These are phyloP conservation scores for Enoplosus armatus DNA, from an alignment of 2,797 vertebrate species.

Conservation along the genomic window DNA sequence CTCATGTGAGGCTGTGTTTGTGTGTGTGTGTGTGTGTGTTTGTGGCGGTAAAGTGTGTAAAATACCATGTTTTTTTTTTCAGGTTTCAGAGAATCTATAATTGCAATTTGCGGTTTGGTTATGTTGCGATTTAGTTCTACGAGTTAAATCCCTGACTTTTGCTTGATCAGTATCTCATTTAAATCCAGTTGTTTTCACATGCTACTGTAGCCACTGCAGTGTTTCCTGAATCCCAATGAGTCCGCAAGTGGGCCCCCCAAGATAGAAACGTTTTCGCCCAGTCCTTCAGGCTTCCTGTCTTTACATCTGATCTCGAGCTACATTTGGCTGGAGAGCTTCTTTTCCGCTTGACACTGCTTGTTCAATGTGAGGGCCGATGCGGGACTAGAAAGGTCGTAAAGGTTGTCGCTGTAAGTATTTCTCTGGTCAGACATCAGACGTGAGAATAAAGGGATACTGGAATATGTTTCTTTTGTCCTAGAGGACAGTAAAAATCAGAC, in stretches of 20 bases:
- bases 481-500: background rate
- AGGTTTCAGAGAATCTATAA: conserved; percentile 6
- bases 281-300: conserved; percentile 24
- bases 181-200: conserved; percentile 35
- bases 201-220: conserved; percentile 18
- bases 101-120: conserved; percentile 1
- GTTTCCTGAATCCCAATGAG: conserved; percentile 45
- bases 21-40: conserved; percentile 26
- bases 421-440: conserved; percentile 20
- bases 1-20: conserved; percentile 19
- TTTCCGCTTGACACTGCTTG: background rate
- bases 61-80: conserved; percentile 17
- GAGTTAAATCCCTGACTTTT: background rate
- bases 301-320: conserved; percentile 17
- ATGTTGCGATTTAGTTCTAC: background rate
- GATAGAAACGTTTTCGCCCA: conserved; percentile 18
- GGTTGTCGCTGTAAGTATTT: background rate
- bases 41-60: conserved; percentile 15
- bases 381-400: background rate
- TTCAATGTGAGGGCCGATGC: background rate
- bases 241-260: background rate
- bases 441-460: conserved; percentile 8
- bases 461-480: conserved; percentile 12
- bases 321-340: background rate
- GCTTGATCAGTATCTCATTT: background rate